Percentiles rank a stretch among this genome's conserved stretches.
These are phyloP conservation scores for Cryptus armator DNA, from an alignment of 2,888 invertebrate genomes.

Conservation along the genomic window DNA sequence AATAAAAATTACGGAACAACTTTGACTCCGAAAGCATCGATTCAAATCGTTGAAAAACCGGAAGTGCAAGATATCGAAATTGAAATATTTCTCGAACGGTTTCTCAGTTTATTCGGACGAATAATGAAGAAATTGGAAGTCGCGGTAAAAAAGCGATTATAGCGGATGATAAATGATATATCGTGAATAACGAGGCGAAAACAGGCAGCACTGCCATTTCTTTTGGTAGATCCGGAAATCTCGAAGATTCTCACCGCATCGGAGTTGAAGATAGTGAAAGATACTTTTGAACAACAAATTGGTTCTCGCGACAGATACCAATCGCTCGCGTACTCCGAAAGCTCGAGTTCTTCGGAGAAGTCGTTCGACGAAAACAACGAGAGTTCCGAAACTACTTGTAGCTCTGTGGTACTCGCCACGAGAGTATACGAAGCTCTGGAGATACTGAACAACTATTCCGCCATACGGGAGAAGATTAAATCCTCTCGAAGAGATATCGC, in stretches of 20 bases:
- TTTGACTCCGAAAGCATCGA: constrained; percentile 43
- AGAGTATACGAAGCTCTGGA: constrained; percentile 45
- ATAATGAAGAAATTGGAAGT: constrained; percentile 59
- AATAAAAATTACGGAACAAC: neutral
- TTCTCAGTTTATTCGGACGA: constrained; percentile 49
- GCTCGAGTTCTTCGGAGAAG: constrained; percentile 1
- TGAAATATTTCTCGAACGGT: constrained; percentile 59
- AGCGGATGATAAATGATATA: neutral
- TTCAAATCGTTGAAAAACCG: constrained; percentile 39
- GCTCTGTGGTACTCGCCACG: neutral
- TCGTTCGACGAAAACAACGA: constrained; percentile 29
- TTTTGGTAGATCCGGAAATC: constrained; percentile 46
- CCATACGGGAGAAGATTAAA: constrained; percentile 49
- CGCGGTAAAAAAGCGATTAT: constrained; percentile 37
- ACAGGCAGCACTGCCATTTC: constrained; percentile 60
- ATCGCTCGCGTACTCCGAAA: neutral
- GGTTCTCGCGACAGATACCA: neutral
- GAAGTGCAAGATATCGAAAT: constrained; percentile 49
- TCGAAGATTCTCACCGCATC: constrained; percentile 19
- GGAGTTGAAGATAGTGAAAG: constrained; percentile 40
- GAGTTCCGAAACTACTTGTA: constrained; percentile 39
- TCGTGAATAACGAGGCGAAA: neutral
- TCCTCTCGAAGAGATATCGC: neutral
- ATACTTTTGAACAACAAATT: constrained; percentile 3
- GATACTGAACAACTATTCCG: constrained; percentile 30